These are phyloP conservation scores for Trichomycterus rosablanca DNA, from an alignment of 2,113 vertebrate genomes.

Conservation along the genomic window DNA sequence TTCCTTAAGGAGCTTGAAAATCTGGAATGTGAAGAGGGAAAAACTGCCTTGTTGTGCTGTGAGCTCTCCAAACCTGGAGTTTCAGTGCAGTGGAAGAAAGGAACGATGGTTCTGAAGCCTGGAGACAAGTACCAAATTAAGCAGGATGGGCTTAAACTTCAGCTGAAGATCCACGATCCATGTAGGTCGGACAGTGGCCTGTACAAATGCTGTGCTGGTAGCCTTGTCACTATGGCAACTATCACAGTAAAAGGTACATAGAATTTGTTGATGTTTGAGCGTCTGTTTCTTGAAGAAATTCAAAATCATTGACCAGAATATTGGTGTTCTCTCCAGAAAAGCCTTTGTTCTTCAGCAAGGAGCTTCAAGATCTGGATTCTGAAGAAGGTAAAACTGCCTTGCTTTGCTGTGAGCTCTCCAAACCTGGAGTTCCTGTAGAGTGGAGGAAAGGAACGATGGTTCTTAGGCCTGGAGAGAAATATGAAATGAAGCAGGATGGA, in stretches of 20 bases:
- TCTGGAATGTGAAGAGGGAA: conserved; percentile 65
- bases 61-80: conserved; percentile 66
- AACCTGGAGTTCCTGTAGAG: conserved; percentile 53
- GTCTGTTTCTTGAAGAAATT: no score
- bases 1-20: conserved; percentile 50
- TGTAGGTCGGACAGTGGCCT: conserved; percentile 69
- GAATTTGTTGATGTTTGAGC: no score
- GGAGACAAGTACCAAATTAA: conserved; percentile 75
- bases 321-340: no score
- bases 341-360: conserved; percentile 59
- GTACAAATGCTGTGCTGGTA: conserved; percentile 63
- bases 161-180: conserved; percentile 69
- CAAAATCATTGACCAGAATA: no score
- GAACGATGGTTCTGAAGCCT: conserved; percentile 56
- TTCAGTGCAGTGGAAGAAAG: conserved; percentile 62
- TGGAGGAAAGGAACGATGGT: conserved; percentile 75
- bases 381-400: conserved; percentile 54
- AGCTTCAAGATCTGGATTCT: conserved; percentile 60
- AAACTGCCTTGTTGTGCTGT: conserved; percentile 61
- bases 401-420: conserved; percentile 68
- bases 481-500: conserved; percentile 69
- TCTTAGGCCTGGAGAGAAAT: conserved; percentile 56
- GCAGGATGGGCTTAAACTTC: conserved; percentile 57
- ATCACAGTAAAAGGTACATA: conserved; percentile 69
- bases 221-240: conserved; percentile 57